Evolutionary conservation across 2,113 vertebrate species (phyloP).

Genomic region (Apeltes quadracus): DNA sequence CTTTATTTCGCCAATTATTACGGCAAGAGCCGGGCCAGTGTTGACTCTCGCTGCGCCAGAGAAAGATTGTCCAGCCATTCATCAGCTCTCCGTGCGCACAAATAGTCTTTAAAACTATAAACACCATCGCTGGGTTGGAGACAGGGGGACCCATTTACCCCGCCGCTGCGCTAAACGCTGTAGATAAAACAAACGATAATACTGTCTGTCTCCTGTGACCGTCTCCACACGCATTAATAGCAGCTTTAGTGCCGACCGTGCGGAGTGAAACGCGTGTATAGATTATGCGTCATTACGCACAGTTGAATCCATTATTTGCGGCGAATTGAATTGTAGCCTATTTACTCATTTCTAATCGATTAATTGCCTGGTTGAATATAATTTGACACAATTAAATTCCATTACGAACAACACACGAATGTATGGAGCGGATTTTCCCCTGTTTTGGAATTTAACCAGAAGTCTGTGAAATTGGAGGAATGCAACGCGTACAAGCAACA

Average conservation of each 20-base stretch:
- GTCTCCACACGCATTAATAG: constrained; percentile 95
- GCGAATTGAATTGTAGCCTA: constrained; percentile 1
- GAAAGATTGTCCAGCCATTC: constrained; percentile 94
- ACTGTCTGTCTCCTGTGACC: constrained; percentile 91
- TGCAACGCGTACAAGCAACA: neutral
- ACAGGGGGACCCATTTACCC: constrained; percentile 93
- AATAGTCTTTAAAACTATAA: constrained; percentile 97
- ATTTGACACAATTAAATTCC: neutral
- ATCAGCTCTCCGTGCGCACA: constrained; percentile 91
- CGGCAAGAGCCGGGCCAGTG: constrained; percentile 84
- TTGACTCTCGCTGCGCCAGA: constrained; percentile 89
- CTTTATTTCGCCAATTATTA: constrained; percentile 97
- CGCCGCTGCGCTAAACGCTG: constrained; percentile 89
- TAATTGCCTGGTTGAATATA: neutral
- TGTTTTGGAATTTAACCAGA: neutral
- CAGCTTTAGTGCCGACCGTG: constrained; percentile 85
- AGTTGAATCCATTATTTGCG: constrained; percentile 12
- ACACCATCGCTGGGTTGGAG: constrained; percentile 87
- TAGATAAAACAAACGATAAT: constrained; percentile 99
- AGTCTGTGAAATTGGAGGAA: neutral
- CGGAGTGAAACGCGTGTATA: constrained; percentile 62
- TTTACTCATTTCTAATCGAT: constrained; percentile 6
- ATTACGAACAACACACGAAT: neutral
- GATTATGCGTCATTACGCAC: constrained; percentile 74
- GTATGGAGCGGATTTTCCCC: too few species aligned